These are phyloP conservation scores for Ascidia mentula DNA, from an alignment of 23 tunicate genomes.

Conservation along the genomic window DNA sequence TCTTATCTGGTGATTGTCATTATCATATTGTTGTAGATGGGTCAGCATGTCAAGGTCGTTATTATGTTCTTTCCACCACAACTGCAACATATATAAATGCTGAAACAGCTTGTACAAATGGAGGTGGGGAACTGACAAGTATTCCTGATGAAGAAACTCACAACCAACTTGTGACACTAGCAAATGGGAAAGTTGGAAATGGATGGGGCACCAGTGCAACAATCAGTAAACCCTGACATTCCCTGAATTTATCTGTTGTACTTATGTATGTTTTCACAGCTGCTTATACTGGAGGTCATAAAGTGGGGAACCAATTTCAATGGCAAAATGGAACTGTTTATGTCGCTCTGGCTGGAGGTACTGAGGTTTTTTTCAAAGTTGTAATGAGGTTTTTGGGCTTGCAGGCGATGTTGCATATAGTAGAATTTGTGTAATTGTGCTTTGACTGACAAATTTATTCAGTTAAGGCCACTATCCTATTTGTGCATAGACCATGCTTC, in stretches of 20 bases:
- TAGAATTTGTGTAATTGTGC: no score
- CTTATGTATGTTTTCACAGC: neutral
- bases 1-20: no score
- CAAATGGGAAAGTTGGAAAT: neutral
- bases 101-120: neutral
- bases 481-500: no score
- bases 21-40: neutral
- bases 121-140: neutral
- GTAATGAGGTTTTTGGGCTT: no score
- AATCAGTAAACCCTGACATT: no score
- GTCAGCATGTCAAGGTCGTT: neutral
- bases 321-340: conserved; percentile 1
- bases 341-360: no score
- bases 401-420: no score
- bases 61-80: neutral
- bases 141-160: conserved; percentile 1
- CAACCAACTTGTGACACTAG: neutral
- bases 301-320: neutral
- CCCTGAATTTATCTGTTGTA: no score
- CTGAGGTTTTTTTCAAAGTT: no score
- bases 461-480: no score
- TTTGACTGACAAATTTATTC: no score
- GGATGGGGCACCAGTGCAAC: neutral
- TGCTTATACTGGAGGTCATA: neutral
- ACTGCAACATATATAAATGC: neutral